Evolutionary conservation across 2,113 vertebrate genomes (phyloP), one percentile per base, ranked within the genome.

Genomic region (Aegotheles bennettii): DNA sequence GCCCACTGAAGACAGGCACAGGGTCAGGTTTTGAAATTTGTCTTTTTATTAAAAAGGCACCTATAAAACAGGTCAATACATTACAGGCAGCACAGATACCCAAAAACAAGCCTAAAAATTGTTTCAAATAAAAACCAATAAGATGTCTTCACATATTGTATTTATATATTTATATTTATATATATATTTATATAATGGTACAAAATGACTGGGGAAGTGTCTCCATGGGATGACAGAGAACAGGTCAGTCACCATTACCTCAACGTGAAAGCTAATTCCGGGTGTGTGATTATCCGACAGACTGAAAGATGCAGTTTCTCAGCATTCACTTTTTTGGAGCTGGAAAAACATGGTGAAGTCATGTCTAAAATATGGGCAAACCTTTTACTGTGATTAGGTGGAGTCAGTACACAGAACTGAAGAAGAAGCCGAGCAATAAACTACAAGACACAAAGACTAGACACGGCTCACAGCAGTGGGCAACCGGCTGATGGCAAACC

Each of bases 21-120:
- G 65, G 91, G 63, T 33, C 77, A 64, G 65, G 94, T 97, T 98
- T 96, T 97, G 87, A 94, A 95, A 95, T 97, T 97, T 95, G 93
- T 98, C 96, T 98, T 98, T 98, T 98, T 98, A 98, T 98, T 98
- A 98, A 98, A 98, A 98, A 98, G 98, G 98, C 98, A 98, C 98
- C 98, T 98, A 98, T 98, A 98, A 98, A 98, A 98, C 98, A 98
- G 98, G 98, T 98, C 98, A 98, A 97, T 98, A 98, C 98, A 97
- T 98, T 98, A 98, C 98, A 98, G 97, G 98, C 98, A 98, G 98
- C 98, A 98, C 98, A 98, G 97, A 98, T 97, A 98, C 98, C 98
- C 98, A 98, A 98, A 96, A 98, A 98, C 97, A 98, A 98, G 98
- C 98, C 98, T 98, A 98, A 97, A 98, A 98, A 98, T 98, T 93